Conservation (phyloP, 1,140 invertebrate genomes). For the Apis cerana region DNA sequence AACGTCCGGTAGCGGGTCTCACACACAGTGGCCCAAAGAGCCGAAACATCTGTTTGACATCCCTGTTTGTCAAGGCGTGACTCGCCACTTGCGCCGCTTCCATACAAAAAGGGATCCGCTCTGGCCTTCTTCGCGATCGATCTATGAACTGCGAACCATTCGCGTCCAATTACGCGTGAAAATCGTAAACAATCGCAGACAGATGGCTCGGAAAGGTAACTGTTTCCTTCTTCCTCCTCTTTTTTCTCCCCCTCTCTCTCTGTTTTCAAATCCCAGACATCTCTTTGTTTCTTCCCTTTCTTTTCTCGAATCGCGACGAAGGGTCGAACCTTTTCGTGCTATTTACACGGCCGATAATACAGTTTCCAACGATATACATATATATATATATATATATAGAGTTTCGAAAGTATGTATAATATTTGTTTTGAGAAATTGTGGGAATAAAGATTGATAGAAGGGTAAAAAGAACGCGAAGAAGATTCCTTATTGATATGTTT, state of each 20-base stretch:
- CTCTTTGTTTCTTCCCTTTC: constrained; percentile 31
- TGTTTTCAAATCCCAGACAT: not conserved
- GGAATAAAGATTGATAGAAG: too few relatives aligned
- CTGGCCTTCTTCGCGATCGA: constrained; percentile 70
- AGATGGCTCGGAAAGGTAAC: constrained; percentile 43
- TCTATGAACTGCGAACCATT: constrained; percentile 75
- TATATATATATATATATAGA: too few relatives aligned
- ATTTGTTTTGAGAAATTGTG: not conserved
- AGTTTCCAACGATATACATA: not conserved
- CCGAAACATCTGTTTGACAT: constrained; percentile 81
- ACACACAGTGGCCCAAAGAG: constrained; percentile 59
- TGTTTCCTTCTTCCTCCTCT: not conserved
- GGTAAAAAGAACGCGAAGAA: not conserved
- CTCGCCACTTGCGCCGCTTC: constrained; percentile 79
- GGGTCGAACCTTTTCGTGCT: not conserved
- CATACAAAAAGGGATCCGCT: constrained; percentile 73
- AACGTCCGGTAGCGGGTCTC: constrained; percentile 59
- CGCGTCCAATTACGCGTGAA: constrained; percentile 79
- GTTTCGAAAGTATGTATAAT: not conserved
- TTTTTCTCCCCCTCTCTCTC: not conserved
- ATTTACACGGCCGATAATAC: not conserved
- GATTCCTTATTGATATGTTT: constrained; percentile 13
- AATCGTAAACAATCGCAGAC: constrained; percentile 76
- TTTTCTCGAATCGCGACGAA: constrained; percentile 1
- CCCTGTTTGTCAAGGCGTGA: constrained; percentile 82